Base-by-base conservation (phyloP, 1,140 invertebrate genomes). In the Steinernema feltiae region DNA sequence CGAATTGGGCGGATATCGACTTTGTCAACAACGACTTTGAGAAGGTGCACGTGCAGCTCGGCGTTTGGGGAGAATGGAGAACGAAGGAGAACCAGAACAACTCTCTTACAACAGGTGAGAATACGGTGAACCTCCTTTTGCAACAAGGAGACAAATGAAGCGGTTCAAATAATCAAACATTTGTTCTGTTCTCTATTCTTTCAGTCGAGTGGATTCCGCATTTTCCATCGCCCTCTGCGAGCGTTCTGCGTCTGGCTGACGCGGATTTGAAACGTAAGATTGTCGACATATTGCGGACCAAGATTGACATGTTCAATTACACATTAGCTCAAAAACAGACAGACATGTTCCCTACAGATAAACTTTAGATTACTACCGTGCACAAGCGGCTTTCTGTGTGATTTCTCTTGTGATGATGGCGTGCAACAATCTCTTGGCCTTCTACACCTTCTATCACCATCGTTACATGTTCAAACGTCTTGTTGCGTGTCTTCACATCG, bases 41-140 rank as follows among this genome's bases (percentile, higher is more conserved):
- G 41, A 76, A 82, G 35, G 83, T 84, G 31, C 69, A 81, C 53
- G 83, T 84, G n/a, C 70, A 84, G 48, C 32, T 84, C 1, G 83
- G 83, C 32, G 81, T 84, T n/a, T 84, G 83, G 83, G 83, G 83
- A 46, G 83, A 84, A 72, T 84, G 77, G 41, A 72, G 83, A n/a
- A 77, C 79, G 0, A 74, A 83, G n/a, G 48, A 77, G 70, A 76
- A 76, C n/a, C 53, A 77, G 70, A 76, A 76, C n/a, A 48, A 79
- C 30, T 2, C 48, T n/a, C 30, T 32, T 12, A 41, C 21, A 7
- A 63, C 41, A 29, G 70, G 77, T 76, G 30, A 31, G 35, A 1
- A 7, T 46, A 83, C 80, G 21, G 24, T 32, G 27, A 75, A 80
- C n/a, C n/a, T n/a, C n/a, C n/a, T n/a, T n/a, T n/a, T n/a, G n/a